Base-by-base conservation (phyloP, 2,113 vertebrate species). In the Cyprinodon variegatus region DNA sequence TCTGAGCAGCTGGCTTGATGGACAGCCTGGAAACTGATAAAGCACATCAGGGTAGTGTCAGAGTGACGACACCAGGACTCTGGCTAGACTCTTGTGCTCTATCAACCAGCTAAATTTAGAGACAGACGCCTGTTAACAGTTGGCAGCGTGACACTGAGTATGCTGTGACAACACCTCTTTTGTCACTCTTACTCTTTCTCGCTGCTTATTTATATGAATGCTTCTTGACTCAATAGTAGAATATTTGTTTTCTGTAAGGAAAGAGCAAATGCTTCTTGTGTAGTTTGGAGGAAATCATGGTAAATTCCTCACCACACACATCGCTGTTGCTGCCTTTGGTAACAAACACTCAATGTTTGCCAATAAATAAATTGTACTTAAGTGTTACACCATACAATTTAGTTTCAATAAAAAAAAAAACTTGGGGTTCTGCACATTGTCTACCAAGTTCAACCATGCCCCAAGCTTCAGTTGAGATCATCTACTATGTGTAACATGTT, bases 11-110 rank as follows among this genome's bases (percentile, higher is more conserved):
- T 85, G 81, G 71, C 65, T 61, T 80, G 84, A 90, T 79, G 74
- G 88, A 83, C 86, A 78, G 82, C 68, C 70, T 82, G 68, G 86
- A 82, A 82, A 20, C 72, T 73, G 92, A 93, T 93, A 90, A 90
- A 83, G 72, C 84, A 77, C 82, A 81, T 87, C 82, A 67, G 87
- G 81, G 65, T 8, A 57, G 86, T 87, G 90, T 89, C 84, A 73
- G 76, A 77, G 87, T 86, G 90, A 89, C 77, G 90, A 93, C 87
- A 86, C 80, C 2, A 39, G 71, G 83, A 89, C 85, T 94, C 90
- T 93, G 91, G 85, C 61, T 76, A 71, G 76, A 84, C 78, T 91
- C 89, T 76, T 73, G 12, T 12, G 11, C 86, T 72, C 70, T 85
- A 76, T 87, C 71, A 57, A 11, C 36, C 0, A 29, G 70, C 91